Evolutionary conservation across 2,113 vertebrate genomes (phyloP).

Genomic region (Albula goreensis): DNA sequence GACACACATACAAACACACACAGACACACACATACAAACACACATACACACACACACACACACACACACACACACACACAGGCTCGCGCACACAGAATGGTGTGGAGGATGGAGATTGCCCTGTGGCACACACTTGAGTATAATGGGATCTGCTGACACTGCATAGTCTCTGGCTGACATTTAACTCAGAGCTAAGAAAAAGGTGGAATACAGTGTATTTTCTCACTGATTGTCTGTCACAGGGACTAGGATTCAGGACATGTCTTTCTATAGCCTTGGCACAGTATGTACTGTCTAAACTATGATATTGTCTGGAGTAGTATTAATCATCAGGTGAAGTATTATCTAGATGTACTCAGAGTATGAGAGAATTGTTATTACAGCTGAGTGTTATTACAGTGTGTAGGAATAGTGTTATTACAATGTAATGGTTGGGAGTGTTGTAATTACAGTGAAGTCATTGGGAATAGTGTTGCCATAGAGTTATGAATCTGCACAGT

Average conservation of each 20-base stretch:
- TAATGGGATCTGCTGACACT: neutral
- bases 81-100: neutral
- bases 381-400: neutral
- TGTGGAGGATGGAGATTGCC: neutral
- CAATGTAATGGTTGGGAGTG: neutral
- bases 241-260: neutral
- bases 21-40: no score
- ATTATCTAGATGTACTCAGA: neutral
- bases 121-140: slow-evolving; percentile 1
- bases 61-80: neutral
- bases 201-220: neutral
- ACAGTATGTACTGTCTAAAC: neutral
- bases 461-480: neutral
- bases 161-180: neutral
- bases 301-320: neutral
- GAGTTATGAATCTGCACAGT: neutral
- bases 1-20: no score
- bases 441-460: neutral
- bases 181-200: neutral
- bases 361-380: neutral
- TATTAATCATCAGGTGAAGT: neutral
- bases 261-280: neutral
- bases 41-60: neutral
- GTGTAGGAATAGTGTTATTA: neutral
- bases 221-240: neutral